Base-by-base conservation (phyloP, 64 coral and sea anemone genomes). In the Trachythela sp. region DNA sequence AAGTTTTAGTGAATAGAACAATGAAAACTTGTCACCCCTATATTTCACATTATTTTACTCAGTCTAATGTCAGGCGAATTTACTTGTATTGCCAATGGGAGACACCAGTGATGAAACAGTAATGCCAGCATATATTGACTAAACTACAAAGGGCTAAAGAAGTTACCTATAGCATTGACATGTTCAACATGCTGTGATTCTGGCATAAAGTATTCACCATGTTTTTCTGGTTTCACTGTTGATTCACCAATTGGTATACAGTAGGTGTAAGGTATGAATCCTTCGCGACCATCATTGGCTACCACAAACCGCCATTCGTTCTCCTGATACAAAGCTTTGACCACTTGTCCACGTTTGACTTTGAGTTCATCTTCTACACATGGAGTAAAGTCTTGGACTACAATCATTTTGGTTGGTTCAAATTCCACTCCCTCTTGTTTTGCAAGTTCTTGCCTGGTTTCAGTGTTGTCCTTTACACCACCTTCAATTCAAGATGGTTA, bases 341-440 rank as follows among this genome's bases (percentile, higher is more conserved):
- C 95, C 88, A 89, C 93, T 86, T 97, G 89, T 0, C 93, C 93
- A 59, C 95, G 93, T 11, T 91, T 91, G 0, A 97, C 95, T 22
- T 90, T 60, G 4, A 94, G 88, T 40, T 97, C 95, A 88, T 97
- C 95, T 84, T 97, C 95, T 13, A 97, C 95, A 59, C 95, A 97
- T 2, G 95, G 95, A 22, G 92, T 92, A 88, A 97, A 97, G 80
- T 97, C 95, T 31, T 97, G 95, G 18, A 94, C 26, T 9, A 97
- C 94, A 31, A 97, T 77, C 95, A 97, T 97, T 83, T 94, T 97
- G 31, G 86, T 70, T 1, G 95, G 93, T 13, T 97, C 93, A 90
- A 94, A 92, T 13, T 92, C 90, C 7, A 90, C 60, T 26, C 88
- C 85, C 30, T 48, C 70, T 22, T n/a, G n/a, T 94, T 92, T 13